Conservation (phyloP, 2,113 vertebrate genomes). For the Odontesthes bonariensis region DNA sequence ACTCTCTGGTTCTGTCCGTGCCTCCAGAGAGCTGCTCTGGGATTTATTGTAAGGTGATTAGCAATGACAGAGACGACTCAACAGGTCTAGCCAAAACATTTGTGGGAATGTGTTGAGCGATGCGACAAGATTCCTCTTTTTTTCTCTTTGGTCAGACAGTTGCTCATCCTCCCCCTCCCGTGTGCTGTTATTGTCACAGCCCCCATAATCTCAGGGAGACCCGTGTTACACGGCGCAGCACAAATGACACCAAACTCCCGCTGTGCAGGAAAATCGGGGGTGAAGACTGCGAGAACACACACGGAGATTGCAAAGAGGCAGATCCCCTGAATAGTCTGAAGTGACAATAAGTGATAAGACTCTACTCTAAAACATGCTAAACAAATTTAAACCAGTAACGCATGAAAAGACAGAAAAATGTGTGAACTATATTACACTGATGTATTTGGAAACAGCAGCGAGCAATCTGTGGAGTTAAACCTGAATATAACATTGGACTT, state of each 20-base stretch:
- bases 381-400: conserved; percentile 20
- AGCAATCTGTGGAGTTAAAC: conserved; percentile 36
- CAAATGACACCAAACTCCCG: conserved; percentile 48
- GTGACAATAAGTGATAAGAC: conserved; percentile 7
- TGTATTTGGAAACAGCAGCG: conserved; percentile 42
- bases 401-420: not conserved
- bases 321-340: not conserved
- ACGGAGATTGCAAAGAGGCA: conserved; percentile 20
- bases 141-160: conserved; percentile 43
- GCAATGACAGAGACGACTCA: conserved; percentile 73
- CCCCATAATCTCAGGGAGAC: conserved; percentile 53
- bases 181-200: conserved; percentile 53
- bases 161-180: conserved; percentile 43
- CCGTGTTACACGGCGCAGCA: conserved; percentile 29
- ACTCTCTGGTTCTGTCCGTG: conserved; percentile 20
- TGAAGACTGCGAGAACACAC: conserved; percentile 50
- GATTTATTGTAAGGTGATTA: conserved; percentile 73
- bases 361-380: conserved; percentile 15
- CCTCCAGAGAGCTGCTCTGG: conserved; percentile 7
- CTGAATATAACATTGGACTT: conserved; percentile 60
- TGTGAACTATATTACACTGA: conserved; percentile 9
- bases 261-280: conserved; percentile 24
- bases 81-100: conserved; percentile 77
- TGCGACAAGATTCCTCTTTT: conserved; percentile 49
- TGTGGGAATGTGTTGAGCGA: conserved; percentile 73